phyloP scores from a whole-genome alignment of 2,888 invertebrate genomes.

The Andrena minutula region DNA sequence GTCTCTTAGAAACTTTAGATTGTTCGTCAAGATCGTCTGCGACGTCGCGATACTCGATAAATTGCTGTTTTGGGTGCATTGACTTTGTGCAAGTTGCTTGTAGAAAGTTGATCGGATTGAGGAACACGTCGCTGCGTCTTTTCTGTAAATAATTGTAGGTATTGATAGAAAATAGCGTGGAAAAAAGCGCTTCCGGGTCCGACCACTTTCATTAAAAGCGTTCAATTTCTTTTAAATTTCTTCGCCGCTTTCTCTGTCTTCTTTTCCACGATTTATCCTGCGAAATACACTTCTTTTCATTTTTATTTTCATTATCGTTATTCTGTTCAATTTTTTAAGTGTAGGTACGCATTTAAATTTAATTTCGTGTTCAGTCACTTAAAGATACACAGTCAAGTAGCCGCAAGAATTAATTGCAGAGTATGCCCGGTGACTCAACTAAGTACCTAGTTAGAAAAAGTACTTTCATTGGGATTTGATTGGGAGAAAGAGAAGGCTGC shows the following conservation, averaged over 20 bases:
- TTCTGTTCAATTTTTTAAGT: no score
- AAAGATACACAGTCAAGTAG: no score
- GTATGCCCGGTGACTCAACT: no score
- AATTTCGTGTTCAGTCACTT: no score
- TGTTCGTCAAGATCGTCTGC: not conserved
- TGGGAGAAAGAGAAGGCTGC: slow-evolving; percentile 4
- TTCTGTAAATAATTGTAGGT: not conserved
- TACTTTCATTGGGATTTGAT: slow-evolving; percentile 37
- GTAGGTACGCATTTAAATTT: no score
- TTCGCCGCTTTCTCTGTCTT: slow-evolving; percentile 29
- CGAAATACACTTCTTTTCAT: not conserved
- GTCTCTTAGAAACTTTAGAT: not conserved
- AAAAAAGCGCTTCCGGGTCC: slow-evolving; percentile 13
- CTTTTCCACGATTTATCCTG: slow-evolving; percentile 1
- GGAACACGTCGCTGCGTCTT: not conserved
- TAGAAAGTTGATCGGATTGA: slow-evolving; percentile 26
- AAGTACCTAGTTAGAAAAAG: slow-evolving; percentile 13
- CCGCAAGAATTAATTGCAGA: no score
- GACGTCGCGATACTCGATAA: not conserved
- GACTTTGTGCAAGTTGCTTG: not conserved
- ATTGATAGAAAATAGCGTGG: slow-evolving; percentile 22
- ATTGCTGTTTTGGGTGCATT: not conserved
- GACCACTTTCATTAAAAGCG: slow-evolving; percentile 18
- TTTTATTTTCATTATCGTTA: no score
- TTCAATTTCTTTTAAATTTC: slow-evolving; percentile 25